Evolutionary conservation across 2,113 vertebrate species (phyloP).

Genomic region (Platichthys stellatus): DNA sequence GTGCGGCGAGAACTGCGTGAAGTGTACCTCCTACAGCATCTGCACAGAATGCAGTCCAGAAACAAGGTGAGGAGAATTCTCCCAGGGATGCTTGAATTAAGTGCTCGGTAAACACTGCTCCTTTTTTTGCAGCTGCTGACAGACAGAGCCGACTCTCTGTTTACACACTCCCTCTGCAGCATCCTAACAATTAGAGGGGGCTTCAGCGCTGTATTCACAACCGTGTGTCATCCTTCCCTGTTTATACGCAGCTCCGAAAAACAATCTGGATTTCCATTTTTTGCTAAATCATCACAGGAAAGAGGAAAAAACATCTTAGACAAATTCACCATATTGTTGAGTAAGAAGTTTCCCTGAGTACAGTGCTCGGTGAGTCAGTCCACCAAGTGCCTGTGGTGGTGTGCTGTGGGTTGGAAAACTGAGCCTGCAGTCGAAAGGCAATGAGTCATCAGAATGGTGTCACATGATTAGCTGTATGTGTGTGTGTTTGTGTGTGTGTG

Average conservation of each 20-base stretch:
- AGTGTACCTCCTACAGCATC: slow-evolving; percentile 88
- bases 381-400: slow-evolving; percentile 38
- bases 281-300: slow-evolving; percentile 13
- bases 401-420: slow-evolving; percentile 60
- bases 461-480: slow-evolving; percentile 56
- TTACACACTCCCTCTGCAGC: slow-evolving; percentile 22
- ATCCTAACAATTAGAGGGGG: slow-evolving; percentile 24
- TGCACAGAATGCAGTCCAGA: slow-evolving; percentile 94
- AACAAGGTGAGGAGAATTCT: slow-evolving; percentile 86
- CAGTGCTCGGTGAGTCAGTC: slow-evolving; percentile 50
- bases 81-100: slow-evolving; percentile 51
- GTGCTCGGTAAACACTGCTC: slow-evolving; percentile 55
- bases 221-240: neutral
- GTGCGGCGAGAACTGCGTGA: slow-evolving; percentile 91
- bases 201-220: neutral
- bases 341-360: slow-evolving; percentile 27
- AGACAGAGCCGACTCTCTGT: slow-evolving; percentile 42
- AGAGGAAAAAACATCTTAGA: slow-evolving; percentile 32
- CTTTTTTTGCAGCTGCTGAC: slow-evolving; percentile 22
- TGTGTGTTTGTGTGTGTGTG: neutral
- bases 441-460: slow-evolving; percentile 58
- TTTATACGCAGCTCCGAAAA: slow-evolving; percentile 5
- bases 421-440: slow-evolving; percentile 45
- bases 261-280: slow-evolving; percentile 34
- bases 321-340: slow-evolving; percentile 30